Evolutionary conservation across 2,888 invertebrate genomes (phyloP).

Genomic region (Eutolmus rufibarbis): DNA sequence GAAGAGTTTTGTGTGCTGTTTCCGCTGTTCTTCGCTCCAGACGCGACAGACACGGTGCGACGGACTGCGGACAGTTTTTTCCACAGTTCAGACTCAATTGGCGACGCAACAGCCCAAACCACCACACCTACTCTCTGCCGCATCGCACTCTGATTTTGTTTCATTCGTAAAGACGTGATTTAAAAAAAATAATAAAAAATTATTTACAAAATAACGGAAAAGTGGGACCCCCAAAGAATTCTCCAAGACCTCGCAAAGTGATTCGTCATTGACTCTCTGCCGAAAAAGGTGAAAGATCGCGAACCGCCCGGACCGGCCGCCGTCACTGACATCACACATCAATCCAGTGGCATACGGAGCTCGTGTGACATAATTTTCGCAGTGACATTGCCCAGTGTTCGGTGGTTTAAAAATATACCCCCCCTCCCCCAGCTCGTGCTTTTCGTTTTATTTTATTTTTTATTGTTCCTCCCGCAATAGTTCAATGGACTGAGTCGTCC

Average conservation of each 20-base stretch:
- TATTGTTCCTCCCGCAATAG: neutral
- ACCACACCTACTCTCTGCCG: neutral
- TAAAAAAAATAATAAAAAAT: neutral
- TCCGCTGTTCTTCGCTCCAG: neutral
- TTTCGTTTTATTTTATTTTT: neutral
- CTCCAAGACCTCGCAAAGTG: neutral
- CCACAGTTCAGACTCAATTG: neutral
- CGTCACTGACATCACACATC: neutral
- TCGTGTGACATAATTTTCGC: slow-evolving; percentile 24
- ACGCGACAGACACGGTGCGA: neutral
- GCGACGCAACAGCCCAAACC: neutral
- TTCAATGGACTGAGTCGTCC: slow-evolving; percentile 13
- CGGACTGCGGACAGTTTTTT: neutral
- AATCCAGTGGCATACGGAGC: neutral
- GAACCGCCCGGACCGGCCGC: neutral
- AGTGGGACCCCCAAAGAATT: neutral
- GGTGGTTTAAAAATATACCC: neutral
- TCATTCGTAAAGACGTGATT: neutral
- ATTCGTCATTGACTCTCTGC: neutral
- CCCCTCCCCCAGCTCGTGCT: neutral
- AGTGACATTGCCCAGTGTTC: slow-evolving; percentile 10
- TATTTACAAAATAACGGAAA: neutral
- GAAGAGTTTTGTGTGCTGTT: neutral
- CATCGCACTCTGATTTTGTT: neutral
- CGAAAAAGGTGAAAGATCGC: neutral